Evolutionary conservation across 1,140 invertebrate genomes (phyloP).

Genomic region (Amphibalanus amphitrite): DNA sequence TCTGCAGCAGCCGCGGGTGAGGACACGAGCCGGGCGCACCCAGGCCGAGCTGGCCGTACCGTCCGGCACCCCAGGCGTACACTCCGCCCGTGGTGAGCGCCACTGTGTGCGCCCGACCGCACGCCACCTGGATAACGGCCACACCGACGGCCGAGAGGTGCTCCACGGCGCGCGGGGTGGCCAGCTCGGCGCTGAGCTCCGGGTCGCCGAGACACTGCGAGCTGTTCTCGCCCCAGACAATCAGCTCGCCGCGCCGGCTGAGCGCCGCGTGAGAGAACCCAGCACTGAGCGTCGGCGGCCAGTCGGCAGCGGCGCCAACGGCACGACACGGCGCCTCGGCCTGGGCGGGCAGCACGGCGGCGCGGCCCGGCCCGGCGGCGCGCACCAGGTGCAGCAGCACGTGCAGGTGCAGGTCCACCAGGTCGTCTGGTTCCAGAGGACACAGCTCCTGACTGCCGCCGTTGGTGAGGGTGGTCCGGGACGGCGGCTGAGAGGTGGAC

Average conservation of each 20-base stretch:
- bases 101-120: conserved; percentile 1
- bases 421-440: neutral
- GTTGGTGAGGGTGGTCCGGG: neutral
- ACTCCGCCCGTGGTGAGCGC: neutral
- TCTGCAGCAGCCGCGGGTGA: conserved; percentile 47
- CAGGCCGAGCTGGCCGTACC: conserved; percentile 55
- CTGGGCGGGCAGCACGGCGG: neutral
- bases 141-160: neutral
- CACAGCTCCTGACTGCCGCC: neutral
- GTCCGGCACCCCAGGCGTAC: conserved; percentile 61
- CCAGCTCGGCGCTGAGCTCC: neutral
- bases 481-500: neutral
- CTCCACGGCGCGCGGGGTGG: neutral
- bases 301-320: neutral
- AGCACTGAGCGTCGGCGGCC: neutral
- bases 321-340: neutral
- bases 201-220: neutral
- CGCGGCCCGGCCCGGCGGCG: no score
- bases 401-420: neutral
- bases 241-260: neutral
- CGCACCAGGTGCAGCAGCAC: neutral
- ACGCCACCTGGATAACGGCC: neutral
- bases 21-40: conserved; percentile 41
- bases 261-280: neutral
- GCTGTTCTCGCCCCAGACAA: neutral